Conservation (phyloP, 2,113 vertebrate genomes). For the Melanocharis versteri region DNA sequence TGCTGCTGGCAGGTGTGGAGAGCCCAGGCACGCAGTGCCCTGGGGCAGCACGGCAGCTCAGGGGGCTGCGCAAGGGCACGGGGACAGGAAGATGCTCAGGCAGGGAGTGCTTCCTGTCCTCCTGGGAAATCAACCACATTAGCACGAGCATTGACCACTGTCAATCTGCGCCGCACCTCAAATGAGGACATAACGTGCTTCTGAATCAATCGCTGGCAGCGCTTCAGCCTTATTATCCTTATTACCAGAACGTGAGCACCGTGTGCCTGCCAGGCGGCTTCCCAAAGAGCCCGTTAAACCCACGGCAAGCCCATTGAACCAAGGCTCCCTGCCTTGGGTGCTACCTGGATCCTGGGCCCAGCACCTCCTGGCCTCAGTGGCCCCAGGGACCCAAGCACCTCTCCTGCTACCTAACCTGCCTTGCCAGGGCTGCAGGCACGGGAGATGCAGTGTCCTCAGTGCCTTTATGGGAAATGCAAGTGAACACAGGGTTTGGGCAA, state of each 20-base stretch:
- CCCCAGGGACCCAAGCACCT: neutral
- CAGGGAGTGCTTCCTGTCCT: neutral
- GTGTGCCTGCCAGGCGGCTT: neutral
- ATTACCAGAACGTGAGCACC: neutral
- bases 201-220: constrained; percentile 15
- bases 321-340: neutral
- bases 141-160: constrained; percentile 32
- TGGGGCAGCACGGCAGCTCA: neutral
- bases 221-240: neutral
- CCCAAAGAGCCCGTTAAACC: neutral
- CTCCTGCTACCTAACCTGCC: neutral
- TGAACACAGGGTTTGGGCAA: neutral
- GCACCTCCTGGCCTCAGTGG: neutral
- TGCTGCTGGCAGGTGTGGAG: neutral
- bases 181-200: constrained; percentile 20
- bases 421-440: neutral
- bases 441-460: neutral
- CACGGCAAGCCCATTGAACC: rapidly evolving
- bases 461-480: neutral
- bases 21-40: neutral
- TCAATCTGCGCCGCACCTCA: neutral
- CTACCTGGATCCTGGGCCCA: neutral
- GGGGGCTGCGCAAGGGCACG: neutral
- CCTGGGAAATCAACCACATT: neutral
- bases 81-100: neutral